These are phyloP conservation scores for Scatophagus argus DNA, from an alignment of 2,113 vertebrate genomes.

Conservation along the genomic window DNA sequence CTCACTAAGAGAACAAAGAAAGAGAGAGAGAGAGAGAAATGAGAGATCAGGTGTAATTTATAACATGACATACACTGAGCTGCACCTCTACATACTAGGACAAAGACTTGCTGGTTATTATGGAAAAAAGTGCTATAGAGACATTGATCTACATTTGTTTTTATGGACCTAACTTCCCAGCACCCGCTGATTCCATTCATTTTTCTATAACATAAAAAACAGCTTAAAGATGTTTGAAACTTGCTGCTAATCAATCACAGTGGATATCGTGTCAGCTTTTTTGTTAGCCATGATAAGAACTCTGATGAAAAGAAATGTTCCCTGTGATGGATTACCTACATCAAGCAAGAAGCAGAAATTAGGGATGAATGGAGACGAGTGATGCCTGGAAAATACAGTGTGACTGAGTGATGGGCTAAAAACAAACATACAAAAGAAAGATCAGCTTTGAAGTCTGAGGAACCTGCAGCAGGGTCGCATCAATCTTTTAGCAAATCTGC, in stretches of 20 bases:
- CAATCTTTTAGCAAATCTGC: not conserved
- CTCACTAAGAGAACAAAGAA: no score
- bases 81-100: not conserved
- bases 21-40: no score
- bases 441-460: not conserved
- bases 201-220: not conserved
- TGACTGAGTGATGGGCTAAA: not conserved
- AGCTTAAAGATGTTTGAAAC: not conserved
- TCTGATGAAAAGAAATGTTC: not conserved
- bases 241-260: conserved; percentile 5
- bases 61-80: no score
- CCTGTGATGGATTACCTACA: not conserved
- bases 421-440: no score
- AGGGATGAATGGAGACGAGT: not conserved
- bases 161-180: not conserved
- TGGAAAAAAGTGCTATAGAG: no score
- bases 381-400: not conserved
- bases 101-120: not conserved
- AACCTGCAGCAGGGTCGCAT: not conserved
- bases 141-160: not conserved
- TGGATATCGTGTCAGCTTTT: not conserved
- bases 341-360: not conserved
- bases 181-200: not conserved
- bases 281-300: not conserved
- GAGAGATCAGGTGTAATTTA: no score